These are phyloP conservation scores for Cyphomyrus plagiostoma DNA, from an alignment of 2,113 vertebrate species.

Conservation along the genomic window DNA sequence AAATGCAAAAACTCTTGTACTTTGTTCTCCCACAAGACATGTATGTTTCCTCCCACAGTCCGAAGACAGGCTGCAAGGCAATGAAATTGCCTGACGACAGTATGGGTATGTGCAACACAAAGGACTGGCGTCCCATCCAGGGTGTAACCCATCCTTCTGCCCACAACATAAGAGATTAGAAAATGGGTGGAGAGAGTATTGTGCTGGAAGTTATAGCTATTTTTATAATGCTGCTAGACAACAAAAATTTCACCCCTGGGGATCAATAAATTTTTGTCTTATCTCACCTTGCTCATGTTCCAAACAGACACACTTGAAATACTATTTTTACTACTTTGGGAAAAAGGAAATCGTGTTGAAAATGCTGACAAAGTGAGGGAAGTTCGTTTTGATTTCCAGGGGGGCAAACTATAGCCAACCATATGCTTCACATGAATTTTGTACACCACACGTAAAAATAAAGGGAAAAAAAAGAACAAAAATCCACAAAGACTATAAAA, in stretches of 20 bases:
- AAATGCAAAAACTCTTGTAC: not conserved
- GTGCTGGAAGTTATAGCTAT: not conserved
- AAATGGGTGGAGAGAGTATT: not conserved
- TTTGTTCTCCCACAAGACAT: not conserved
- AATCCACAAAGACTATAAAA: not conserved
- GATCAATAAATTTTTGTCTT: not conserved
- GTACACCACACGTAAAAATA: not conserved
- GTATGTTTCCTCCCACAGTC: not conserved
- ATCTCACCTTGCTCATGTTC: not conserved
- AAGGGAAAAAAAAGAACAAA: not conserved
- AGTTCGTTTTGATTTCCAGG: not conserved
- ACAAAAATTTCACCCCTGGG: not conserved
- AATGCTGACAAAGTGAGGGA: not conserved
- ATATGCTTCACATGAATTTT: not conserved
- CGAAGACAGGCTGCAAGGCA: not conserved
- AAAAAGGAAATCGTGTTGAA: not conserved
- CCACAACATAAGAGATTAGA: not conserved
- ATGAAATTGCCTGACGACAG: not conserved
- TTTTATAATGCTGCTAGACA: not conserved
- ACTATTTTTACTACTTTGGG: conserved; percentile 3
- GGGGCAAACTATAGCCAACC: conserved; percentile 15
- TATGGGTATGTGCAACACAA: not conserved
- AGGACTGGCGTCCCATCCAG: not conserved
- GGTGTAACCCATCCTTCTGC: not conserved
- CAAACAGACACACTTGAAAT: not conserved